phyloP scores from a whole-genome alignment of 2,113 vertebrate genomes.

The Rousettus leschenaultii region DNA sequence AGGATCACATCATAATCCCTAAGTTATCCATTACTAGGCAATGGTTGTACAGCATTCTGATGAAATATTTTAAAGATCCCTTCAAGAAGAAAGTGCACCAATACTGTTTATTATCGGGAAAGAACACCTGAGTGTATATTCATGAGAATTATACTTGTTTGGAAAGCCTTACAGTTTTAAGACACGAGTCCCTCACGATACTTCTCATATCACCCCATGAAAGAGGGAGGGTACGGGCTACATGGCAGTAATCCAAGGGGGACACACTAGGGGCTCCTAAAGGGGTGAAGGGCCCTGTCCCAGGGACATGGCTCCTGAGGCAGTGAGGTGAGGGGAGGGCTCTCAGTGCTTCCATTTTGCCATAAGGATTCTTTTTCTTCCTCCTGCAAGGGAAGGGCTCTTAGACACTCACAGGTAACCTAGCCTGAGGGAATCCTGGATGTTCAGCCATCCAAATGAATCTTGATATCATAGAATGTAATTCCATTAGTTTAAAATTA shows the following conservation, averaged over 20 bases:
- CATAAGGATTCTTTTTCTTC: neutral
- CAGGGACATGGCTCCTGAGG: neutral
- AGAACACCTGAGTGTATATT: neutral
- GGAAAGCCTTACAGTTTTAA: neutral
- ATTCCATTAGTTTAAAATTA: neutral
- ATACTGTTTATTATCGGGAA: neutral
- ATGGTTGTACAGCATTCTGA: neutral
- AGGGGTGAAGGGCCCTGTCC: neutral
- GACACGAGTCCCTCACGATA: neutral
- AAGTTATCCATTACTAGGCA: neutral
- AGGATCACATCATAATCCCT: neutral
- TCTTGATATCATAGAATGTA: neutral
- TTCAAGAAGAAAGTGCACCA: neutral
- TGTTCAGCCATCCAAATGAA: neutral
- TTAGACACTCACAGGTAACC: neutral
- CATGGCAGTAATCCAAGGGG: neutral
- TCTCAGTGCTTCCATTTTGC: neutral
- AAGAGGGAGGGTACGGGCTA: neutral
- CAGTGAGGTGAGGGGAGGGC: neutral
- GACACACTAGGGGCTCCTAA: neutral
- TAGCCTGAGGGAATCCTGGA: neutral
- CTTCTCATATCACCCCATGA: neutral
- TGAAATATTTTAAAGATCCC: neutral
- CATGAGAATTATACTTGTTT: neutral
- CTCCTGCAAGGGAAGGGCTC: neutral